Percentiles rank a stretch among this genome's conserved stretches.
Conservation (phyloP, 2,888 invertebrate species). For the Leucophenga montana region DNA sequence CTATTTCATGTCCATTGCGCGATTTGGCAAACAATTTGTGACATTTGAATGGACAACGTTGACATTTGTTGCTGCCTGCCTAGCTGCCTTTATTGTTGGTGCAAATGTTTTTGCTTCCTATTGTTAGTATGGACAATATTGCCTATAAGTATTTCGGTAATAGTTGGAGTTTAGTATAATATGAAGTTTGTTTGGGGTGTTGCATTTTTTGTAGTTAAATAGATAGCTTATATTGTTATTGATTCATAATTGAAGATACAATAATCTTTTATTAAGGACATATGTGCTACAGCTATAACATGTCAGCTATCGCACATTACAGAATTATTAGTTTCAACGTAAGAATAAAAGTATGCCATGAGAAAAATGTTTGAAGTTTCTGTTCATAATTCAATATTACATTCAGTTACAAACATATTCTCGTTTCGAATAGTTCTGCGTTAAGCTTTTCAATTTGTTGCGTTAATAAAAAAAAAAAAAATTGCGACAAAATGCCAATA, state of each 20-base stretch:
- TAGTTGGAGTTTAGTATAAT: constrained; percentile 45
- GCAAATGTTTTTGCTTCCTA: neutral
- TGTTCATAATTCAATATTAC: constrained; percentile 6
- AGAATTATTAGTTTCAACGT: too few relatives aligned
- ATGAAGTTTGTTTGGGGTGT: constrained; percentile 28
- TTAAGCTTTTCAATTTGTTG: constrained; percentile 20
- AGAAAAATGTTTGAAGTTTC: too few relatives aligned
- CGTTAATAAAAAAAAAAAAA: neutral
- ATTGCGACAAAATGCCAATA: constrained; percentile 41
- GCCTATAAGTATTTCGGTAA: constrained; percentile 3
- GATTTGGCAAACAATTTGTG: constrained; percentile 70
- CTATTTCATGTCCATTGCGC: constrained; percentile 69
- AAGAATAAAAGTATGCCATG: too few relatives aligned
- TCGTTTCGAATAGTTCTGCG: constrained; percentile 31
- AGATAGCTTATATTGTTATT: too few relatives aligned
- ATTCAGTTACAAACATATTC: constrained; percentile 41
- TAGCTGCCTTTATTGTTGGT: neutral
- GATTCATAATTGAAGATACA: too few relatives aligned
- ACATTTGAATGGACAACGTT: constrained; percentile 69
- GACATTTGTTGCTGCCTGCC: constrained; percentile 56
- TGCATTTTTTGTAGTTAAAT: too few relatives aligned
- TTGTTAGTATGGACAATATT: neutral
- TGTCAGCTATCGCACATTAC: too few relatives aligned
- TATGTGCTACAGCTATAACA: too few relatives aligned
- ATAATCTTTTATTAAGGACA: too few relatives aligned